These are phyloP conservation scores for Mycalesis mineus DNA, from an alignment of 2,888 invertebrate species.

Conservation along the genomic window DNA sequence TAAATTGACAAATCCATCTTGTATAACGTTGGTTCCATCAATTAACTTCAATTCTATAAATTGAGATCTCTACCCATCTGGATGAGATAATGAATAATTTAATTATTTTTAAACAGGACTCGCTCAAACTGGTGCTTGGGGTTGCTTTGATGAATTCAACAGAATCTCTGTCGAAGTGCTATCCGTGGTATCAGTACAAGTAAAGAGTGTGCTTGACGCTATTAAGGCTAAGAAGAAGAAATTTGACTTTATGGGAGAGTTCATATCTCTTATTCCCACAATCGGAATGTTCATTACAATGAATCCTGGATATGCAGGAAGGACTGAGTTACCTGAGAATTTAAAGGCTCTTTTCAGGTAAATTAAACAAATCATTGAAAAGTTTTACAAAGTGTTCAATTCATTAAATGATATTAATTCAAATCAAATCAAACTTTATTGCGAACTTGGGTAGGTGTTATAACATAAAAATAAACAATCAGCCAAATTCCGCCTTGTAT, in stretches of 20 bases:
- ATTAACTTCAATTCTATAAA: too few species aligned
- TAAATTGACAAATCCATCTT: too few species aligned
- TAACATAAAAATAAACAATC: too few species aligned
- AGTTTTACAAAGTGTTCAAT: too few species aligned
- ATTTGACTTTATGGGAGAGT: conserved; percentile 92
- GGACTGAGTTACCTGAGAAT: conserved; percentile 93
- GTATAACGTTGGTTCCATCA: too few species aligned
- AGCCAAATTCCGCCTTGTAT: too few species aligned
- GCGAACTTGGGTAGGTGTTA: too few species aligned
- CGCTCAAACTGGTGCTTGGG: conserved; percentile 97
- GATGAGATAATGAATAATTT: too few species aligned
- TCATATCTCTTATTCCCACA: conserved; percentile 84
- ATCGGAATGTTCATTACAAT: conserved; percentile 97
- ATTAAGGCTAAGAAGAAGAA: conserved; percentile 87
- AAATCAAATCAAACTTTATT: too few species aligned
- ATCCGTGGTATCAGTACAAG: conserved; percentile 97
- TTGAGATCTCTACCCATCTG: too few species aligned
- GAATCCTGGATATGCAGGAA: conserved; percentile 97
- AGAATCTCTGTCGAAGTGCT: conserved; percentile 96
- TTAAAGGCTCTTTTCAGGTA: conserved; percentile 81
- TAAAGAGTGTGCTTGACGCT: conserved; percentile 90
- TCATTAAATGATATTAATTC: not conserved
- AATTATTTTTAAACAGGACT: conserved; percentile 69
- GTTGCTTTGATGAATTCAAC: conserved; percentile 98
- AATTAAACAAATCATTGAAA: not conserved